Conservation (phyloP, 2,888 invertebrate species). For the Eumerus sabulonum region DNA sequence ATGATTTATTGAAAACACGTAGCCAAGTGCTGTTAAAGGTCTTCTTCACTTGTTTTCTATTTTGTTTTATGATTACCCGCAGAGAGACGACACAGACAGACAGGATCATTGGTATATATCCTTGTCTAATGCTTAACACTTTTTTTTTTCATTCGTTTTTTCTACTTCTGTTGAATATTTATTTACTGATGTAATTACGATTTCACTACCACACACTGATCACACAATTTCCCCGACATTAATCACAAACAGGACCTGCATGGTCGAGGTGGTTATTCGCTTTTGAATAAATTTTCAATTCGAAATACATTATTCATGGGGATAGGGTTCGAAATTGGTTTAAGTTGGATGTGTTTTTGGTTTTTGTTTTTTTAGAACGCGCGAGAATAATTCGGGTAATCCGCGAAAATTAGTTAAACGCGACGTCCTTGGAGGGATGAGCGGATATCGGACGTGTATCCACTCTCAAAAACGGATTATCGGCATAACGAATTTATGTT, state of each 20-base stretch:
- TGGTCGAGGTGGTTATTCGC: slow-evolving; percentile 45
- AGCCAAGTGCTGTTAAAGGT: slow-evolving; percentile 21
- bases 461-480: no score
- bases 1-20: slow-evolving; percentile 58
- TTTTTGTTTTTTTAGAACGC: slow-evolving; percentile 52
- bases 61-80: slow-evolving; percentile 29
- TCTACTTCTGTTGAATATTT: slow-evolving; percentile 1
- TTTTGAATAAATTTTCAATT: slow-evolving; percentile 49
- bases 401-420: slow-evolving; percentile 8
- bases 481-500: no score
- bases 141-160: slow-evolving; percentile 2
- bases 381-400: slow-evolving; percentile 13
- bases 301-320: slow-evolving; percentile 55
- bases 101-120: slow-evolving; percentile 35
- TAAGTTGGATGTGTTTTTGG: no score
- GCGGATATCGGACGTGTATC: no score
- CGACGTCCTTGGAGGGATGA: no score
- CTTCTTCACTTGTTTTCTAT: not conserved
- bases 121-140: slow-evolving; percentile 17
- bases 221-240: slow-evolving; percentile 35
- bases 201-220: slow-evolving; percentile 53
- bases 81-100: no score
- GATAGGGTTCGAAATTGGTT: no score
- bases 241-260: slow-evolving; percentile 32
- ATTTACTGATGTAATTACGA: slow-evolving; percentile 50